Percentiles rank a stretch among this genome's conserved stretches.
Evolutionary conservation across 2,888 invertebrate species (phyloP).

Genomic region (Cepaea hortensis): DNA sequence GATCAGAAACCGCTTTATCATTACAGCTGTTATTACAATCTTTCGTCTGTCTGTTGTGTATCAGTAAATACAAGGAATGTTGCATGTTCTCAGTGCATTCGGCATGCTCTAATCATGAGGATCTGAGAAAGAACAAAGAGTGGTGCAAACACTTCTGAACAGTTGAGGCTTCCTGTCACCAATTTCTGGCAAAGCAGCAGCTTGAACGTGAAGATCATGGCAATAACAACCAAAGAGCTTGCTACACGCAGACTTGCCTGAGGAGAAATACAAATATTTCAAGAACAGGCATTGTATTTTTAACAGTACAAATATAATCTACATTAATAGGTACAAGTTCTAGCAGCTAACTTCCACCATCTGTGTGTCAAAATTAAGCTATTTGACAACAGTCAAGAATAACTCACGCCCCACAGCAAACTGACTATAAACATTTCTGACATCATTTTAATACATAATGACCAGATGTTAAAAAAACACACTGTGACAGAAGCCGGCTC

Average conservation of each 20-base stretch:
- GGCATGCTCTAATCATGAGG: constrained; percentile 93
- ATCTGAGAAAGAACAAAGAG: constrained; percentile 92
- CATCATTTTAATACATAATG: no score
- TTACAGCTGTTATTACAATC: no score
- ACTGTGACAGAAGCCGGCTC: no score
- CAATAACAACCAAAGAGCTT: constrained; percentile 89
- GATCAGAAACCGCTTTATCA: no score
- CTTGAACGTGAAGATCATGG: constrained; percentile 92
- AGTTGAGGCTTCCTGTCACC: constrained; percentile 86
- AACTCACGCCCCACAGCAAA: no score
- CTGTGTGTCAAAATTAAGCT: no score
- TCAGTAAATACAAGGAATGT: no score
- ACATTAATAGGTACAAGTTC: background rate
- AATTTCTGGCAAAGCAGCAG: constrained; percentile 92
- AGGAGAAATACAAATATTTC: constrained; percentile 27
- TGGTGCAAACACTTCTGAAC: constrained; percentile 93
- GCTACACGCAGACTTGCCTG: constrained; percentile 86
- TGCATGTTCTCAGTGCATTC: constrained; percentile 80
- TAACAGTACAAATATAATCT: background rate
- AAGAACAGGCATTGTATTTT: background rate
- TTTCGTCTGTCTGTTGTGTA: no score
- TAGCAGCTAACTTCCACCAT: background rate
- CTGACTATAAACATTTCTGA: no score
- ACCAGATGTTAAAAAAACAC: no score
- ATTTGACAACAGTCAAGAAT: no score